These are phyloP conservation scores for Gorsachius magnificus DNA, from an alignment of 2,797 vertebrate genomes.

Conservation along the genomic window DNA sequence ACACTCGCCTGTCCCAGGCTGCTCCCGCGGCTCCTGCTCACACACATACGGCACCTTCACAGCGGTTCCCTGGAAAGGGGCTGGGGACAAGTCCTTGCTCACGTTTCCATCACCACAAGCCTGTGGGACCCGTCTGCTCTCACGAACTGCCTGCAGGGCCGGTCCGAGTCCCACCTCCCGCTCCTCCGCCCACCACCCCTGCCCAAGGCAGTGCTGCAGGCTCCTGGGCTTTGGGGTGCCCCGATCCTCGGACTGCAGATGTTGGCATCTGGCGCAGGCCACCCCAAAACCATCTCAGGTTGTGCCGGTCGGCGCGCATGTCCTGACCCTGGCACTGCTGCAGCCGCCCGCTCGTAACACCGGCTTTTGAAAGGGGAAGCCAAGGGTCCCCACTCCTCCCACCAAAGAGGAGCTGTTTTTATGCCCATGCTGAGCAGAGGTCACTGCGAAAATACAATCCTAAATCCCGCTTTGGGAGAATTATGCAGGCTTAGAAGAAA, in stretches of 20 bases:
- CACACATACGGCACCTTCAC: background rate
- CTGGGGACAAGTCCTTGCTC: background rate
- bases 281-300: background rate
- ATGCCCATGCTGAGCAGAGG: background rate
- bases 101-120: background rate
- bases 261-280: background rate
- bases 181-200: background rate
- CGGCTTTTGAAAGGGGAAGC: background rate
- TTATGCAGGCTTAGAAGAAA: accelerated
- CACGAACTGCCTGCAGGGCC: accelerated
- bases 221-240: accelerated
- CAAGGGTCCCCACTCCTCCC: accelerated
- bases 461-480: accelerated
- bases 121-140: background rate
- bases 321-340: background rate
- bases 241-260: background rate
- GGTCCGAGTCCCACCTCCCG: background rate
- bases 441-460: background rate
- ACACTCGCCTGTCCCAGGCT: background rate
- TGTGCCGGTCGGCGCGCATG: accelerated
- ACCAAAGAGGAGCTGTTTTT: background rate
- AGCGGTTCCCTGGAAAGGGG: no score
- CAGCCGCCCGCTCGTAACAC: accelerated
- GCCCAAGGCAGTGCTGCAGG: background rate
- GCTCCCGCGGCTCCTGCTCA: accelerated